Evolutionary conservation across 2,888 invertebrate genomes (phyloP).

Genomic region (Rhogogaster chlorosoma): DNA sequence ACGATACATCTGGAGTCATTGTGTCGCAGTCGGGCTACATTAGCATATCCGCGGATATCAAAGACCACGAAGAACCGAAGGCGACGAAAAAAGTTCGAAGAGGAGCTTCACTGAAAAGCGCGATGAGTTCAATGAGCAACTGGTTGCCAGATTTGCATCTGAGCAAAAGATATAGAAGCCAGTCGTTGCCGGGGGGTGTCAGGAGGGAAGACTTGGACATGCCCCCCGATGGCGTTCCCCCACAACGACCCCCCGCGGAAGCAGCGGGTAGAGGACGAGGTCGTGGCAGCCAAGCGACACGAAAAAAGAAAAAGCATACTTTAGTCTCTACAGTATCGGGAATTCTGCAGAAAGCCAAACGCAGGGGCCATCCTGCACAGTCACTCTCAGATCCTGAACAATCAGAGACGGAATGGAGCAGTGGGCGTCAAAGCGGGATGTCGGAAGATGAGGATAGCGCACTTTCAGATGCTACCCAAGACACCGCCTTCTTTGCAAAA

Average conservation of each 20-base stretch:
- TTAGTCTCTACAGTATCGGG: conserved; percentile 92
- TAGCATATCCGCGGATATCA: conserved; percentile 86
- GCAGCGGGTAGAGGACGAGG: conserved; percentile 64
- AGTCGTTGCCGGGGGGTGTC: conserved; percentile 88
- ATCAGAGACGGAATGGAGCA: conserved; percentile 87
- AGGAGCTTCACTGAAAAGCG: conserved; percentile 86
- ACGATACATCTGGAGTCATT: conserved; percentile 82
- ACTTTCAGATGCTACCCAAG: conserved; percentile 85
- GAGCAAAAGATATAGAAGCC: conserved; percentile 88
- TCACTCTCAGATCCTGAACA: conserved; percentile 89
- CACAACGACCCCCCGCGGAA: conserved; percentile 68
- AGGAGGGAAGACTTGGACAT: conserved; percentile 80
- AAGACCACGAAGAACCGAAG: conserved; percentile 79
- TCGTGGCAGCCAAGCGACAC: conserved; percentile 63
- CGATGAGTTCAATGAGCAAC: conserved; percentile 89
- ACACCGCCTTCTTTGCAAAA: conserved; percentile 83
- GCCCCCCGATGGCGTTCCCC: conserved; percentile 65
- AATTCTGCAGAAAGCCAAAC: conserved; percentile 90
- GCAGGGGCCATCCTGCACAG: conserved; percentile 82
- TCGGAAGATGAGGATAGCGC: conserved; percentile 87
- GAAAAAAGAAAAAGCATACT: conserved; percentile 89
- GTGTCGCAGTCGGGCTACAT: conserved; percentile 90
- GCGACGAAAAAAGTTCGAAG: conserved; percentile 84
- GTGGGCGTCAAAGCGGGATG: conserved; percentile 84
- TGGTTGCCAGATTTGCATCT: conserved; percentile 91